Evolutionary conservation across 1,140 invertebrate genomes (phyloP), one percentile per base, ranked within the genome.

Genomic region (Zaprionus vittiger): DNA sequence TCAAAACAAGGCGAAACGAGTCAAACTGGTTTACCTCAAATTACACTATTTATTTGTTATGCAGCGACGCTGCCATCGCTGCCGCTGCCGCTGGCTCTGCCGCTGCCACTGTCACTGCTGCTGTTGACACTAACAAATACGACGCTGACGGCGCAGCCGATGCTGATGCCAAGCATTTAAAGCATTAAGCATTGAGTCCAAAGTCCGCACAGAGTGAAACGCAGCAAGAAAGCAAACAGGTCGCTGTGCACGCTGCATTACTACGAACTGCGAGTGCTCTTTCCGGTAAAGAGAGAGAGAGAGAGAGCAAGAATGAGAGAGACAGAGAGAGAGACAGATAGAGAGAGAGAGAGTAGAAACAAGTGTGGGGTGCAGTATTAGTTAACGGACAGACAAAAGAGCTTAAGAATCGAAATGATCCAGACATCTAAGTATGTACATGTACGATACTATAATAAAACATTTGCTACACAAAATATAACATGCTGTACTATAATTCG

Each of bases 151-250:
- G 6, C 28, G 44, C 41, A 9, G 20, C 17, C 54, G 26, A 56
- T 24, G 57, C 31, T 17, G 31, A 38, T 38, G 60, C 49, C 26
- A 65, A 60, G 41, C 41, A 47, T 14, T 38, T 3, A 34, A 38
- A 38, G 34, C 70, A 62, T 34, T 28, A 20, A 38, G 56, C 64
- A 65, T 37, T 37, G 56, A 34, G 73, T 75, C 67, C 73, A 76
- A 76, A 76, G 69, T 72, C 55, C 73, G 65, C 55, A 41, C 14
- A 55, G 49, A 37, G 54, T 65, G 24, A 34, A 60, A 31, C 67
- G 61, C 68, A 76, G 59, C 69, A 65, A 65, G 61, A 76, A 76
- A 72, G 67, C 71, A 75, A 75, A 54, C 67, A 75, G 54, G 44
- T 54, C 55, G 26, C 65, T 62, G 14, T 5, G 37, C 41, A 9